Conservation (phyloP, 2,888 invertebrate genomes). For the Calameuta pallipes region DNA sequence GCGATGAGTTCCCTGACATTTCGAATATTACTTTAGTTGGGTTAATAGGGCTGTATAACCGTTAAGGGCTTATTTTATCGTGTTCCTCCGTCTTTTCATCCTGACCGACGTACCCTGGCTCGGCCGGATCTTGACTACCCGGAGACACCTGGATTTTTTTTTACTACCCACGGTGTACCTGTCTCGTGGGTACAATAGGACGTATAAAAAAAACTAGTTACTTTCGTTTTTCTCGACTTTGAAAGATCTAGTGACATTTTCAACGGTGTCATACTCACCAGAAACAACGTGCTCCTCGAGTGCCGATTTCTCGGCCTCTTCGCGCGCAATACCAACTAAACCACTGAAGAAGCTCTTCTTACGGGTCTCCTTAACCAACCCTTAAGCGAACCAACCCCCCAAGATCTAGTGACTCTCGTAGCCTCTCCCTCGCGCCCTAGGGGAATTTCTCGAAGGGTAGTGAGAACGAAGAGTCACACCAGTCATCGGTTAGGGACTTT, state of each 20-base stretch:
- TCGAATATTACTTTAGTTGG: constrained; percentile 14
- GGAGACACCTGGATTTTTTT: background rate
- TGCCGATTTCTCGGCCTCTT: background rate
- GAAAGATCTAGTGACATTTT: background rate
- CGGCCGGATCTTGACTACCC: background rate
- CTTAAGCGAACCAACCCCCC: background rate
- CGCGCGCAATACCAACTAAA: background rate
- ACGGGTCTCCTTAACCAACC: background rate
- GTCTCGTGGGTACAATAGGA: background rate
- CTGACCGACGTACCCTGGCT: background rate
- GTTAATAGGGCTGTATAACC: constrained; percentile 4
- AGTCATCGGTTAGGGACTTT: background rate
- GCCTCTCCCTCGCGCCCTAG: background rate
- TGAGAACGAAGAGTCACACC: background rate
- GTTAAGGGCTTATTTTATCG: background rate
- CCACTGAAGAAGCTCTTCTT: background rate
- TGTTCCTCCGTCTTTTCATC: background rate
- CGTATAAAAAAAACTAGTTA: background rate
- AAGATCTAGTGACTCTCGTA: background rate
- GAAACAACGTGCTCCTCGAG: background rate
- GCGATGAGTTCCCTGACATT: background rate
- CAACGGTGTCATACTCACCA: background rate
- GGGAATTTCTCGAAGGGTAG: background rate
- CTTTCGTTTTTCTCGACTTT: background rate
- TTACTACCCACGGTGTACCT: background rate